These are phyloP conservation scores for Leptopterna dolabrata DNA, from an alignment of 2,888 invertebrate species.

Conservation along the genomic window DNA sequence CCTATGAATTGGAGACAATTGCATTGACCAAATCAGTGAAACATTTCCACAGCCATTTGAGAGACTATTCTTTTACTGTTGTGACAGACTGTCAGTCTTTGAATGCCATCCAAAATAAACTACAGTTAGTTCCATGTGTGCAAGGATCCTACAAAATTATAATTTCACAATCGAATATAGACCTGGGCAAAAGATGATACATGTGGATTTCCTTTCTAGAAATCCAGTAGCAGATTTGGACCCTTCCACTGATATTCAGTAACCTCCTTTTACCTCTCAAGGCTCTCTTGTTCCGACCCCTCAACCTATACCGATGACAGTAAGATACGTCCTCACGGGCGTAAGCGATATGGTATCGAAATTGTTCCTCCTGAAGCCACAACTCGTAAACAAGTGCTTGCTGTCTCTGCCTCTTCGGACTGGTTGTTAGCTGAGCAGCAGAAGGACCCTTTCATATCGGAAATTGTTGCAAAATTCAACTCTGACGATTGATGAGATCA, in stretches of 20 bases:
- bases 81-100: constrained; percentile 36
- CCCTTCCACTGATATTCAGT: not conserved
- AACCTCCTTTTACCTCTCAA: not conserved
- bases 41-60: constrained; percentile 29
- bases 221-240: not conserved
- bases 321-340: constrained; percentile 27
- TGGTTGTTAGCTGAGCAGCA: constrained; percentile 45
- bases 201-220: constrained; percentile 23
- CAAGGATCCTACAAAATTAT: too few species aligned
- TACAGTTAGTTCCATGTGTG: constrained; percentile 16
- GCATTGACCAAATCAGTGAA: too few species aligned
- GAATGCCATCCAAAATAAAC: constrained; percentile 22
- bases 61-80: not conserved
- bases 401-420: constrained; percentile 1
- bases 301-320: not conserved
- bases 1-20: too few species aligned
- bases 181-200: constrained; percentile 34
- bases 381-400: constrained; percentile 9
- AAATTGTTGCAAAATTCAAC: constrained; percentile 38
- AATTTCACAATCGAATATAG: too few species aligned
- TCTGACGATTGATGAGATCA: constrained; percentile 30
- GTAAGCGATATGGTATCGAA: constrained; percentile 14
- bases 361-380: not conserved
- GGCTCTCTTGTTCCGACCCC: not conserved
- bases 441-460: constrained; percentile 34